These are phyloP conservation scores for Acrobasis suavella DNA, from an alignment of 2,888 invertebrate genomes.

Conservation along the genomic window DNA sequence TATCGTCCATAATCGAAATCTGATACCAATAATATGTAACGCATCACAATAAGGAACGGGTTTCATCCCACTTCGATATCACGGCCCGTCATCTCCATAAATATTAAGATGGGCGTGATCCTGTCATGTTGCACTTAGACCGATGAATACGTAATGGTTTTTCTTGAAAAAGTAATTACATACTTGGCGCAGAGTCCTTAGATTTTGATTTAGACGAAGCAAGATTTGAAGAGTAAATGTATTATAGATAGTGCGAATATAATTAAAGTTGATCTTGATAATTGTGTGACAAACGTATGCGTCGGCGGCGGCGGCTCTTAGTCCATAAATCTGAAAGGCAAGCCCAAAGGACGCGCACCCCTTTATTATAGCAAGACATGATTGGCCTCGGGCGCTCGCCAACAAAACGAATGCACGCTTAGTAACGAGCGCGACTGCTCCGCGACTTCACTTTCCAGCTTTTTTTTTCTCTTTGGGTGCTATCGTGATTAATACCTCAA, in stretches of 20 bases:
- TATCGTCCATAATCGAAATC: conserved; percentile 47
- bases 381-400: conserved; percentile 74
- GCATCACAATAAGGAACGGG: conserved; percentile 46
- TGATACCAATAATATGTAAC: conserved; percentile 41
- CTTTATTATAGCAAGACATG: conserved; percentile 79
- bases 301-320: conserved; percentile 58
- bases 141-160: conserved; percentile 54
- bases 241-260: background rate
- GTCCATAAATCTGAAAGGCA: conserved; percentile 71
- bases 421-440: conserved; percentile 63
- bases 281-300: conserved; percentile 72
- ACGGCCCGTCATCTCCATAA: conserved; percentile 63
- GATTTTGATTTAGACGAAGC: background rate
- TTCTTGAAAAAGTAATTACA: conserved; percentile 43
- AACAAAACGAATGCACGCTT: conserved; percentile 68
- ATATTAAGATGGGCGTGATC: conserved; percentile 66
- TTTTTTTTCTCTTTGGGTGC: conserved; percentile 56
- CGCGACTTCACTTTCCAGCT: conserved; percentile 60
- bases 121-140: conserved; percentile 60
- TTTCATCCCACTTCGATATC: conserved; percentile 45
- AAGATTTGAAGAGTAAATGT: background rate
- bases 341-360: conserved; percentile 70
- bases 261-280: conserved; percentile 49
- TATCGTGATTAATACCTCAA: conserved; percentile 38
- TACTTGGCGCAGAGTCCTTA: conserved; percentile 32